Evolutionary conservation across 2,888 invertebrate genomes (phyloP), one percentile per base, ranked within the genome.

Genomic region (Lathronympha strigana): DNA sequence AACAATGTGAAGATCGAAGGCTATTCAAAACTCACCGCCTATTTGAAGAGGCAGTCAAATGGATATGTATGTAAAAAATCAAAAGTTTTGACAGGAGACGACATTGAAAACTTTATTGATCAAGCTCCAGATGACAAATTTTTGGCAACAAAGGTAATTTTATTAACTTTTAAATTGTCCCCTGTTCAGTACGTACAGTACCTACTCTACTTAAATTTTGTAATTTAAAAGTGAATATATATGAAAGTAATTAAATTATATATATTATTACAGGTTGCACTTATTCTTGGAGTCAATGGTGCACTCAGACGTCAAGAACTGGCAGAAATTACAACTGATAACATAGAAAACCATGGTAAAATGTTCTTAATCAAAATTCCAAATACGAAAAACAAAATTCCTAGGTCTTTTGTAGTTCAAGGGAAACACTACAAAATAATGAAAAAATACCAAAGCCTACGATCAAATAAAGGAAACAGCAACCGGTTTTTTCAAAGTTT

Each of bases 401-500:
- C 60, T 5, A 33, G 71, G n/a, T 62, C 66, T 11, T 68, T 69
- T 17, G 49, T 43, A 9, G 53, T 71, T 4, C 61, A 67, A 4
- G 64, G 67, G 0, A 6, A 8, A 3, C 67, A 55, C 40, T 25
- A 28, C 36, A 40, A 67, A 23, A 55, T 71, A 13, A 61, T 71
- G 0, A 63, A 69, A 21, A 70, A 71, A 17, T 71, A 71, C 43
- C 13, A 67, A 66, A 25, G 19, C 47, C 36, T 66, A 11, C 68
- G 70, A 5, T 28, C 67, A 19, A 19, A 51, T 6, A 69, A 71
- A 15, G 49, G 38, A 43, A 70, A 70, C 21, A 66, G 15, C 36
- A 31, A 68, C 54, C 43, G 68, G 2, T 72, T 73, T 40, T 73
- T 73, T 38, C 67, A 54, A 63, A 64, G 66, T 47, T 69, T 63